Evolutionary conservation across 2,113 vertebrate species (phyloP).

Genomic region (Dascyllus trimaculatus): DNA sequence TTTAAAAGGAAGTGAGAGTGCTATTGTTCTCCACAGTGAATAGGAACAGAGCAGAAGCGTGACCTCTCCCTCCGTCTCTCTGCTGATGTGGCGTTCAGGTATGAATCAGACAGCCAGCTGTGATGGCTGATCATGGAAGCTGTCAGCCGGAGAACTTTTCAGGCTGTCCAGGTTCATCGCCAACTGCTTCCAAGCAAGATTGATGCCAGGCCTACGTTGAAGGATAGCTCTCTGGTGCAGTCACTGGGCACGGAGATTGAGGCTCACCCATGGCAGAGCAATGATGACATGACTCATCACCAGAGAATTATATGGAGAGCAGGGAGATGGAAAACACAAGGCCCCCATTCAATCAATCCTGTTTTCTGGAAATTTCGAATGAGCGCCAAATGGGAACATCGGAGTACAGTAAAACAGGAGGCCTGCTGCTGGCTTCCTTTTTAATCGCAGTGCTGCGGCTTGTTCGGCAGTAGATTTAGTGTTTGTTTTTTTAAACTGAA

Average conservation of each 20-base stretch:
- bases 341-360: slow-evolving; percentile 58
- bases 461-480: slow-evolving; percentile 18
- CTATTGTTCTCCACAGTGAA: slow-evolving; percentile 20
- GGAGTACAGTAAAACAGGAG: slow-evolving; percentile 38
- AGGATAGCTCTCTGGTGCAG: slow-evolving; percentile 71
- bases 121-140: slow-evolving; percentile 77
- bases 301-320: slow-evolving; percentile 58
- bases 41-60: slow-evolving; percentile 39
- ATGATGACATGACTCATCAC: slow-evolving; percentile 71
- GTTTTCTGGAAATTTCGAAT: slow-evolving; percentile 43
- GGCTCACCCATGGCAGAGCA: slow-evolving; percentile 65
- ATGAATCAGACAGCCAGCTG: slow-evolving; percentile 75
- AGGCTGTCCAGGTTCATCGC: slow-evolving; percentile 67
- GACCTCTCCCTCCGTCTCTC: slow-evolving; percentile 41
- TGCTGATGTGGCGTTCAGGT: slow-evolving; percentile 59
- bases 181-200: slow-evolving; percentile 71
- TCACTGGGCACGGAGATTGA: slow-evolving; percentile 72
- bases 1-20: neutral
- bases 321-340: slow-evolving; percentile 67
- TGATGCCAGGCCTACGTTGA: slow-evolving; percentile 69
- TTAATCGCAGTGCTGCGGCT: slow-evolving; percentile 17
- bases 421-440: slow-evolving; percentile 21
- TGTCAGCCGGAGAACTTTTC: slow-evolving; percentile 73
- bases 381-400: slow-evolving; percentile 31
- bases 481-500: slow-evolving; percentile 9